phyloP scores from a whole-genome alignment of 2,888 invertebrate genomes.

The Lissocephala sabroskyi region DNA sequence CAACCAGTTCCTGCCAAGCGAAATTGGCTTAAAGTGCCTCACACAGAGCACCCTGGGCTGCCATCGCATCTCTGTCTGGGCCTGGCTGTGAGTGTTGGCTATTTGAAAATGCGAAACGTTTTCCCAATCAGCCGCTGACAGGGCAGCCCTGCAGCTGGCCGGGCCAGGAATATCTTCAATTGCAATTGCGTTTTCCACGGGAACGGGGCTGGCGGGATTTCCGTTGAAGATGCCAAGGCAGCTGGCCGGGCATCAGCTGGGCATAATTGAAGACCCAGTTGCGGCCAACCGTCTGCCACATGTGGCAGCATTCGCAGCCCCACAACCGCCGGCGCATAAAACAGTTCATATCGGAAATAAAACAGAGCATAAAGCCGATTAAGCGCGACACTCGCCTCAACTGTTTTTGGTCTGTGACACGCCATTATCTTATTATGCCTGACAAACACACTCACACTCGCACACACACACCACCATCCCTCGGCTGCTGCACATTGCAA shows the following conservation, averaged over 20 bases:
- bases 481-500: slow-evolving; percentile 2
- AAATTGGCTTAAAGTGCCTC: not conserved
- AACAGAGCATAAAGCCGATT: slow-evolving; percentile 65
- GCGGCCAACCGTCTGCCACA: slow-evolving; percentile 18
- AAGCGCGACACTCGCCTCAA: slow-evolving; percentile 55
- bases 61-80: no score
- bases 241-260: slow-evolving; percentile 46
- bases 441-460: slow-evolving; percentile 28
- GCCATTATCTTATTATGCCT: slow-evolving; percentile 59
- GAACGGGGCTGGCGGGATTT: not conserved
- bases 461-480: slow-evolving; percentile 2
- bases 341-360: slow-evolving; percentile 61
- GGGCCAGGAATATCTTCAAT: slow-evolving; percentile 36
- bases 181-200: not conserved
- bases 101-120: slow-evolving; percentile 33
- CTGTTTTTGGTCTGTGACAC: slow-evolving; percentile 47
- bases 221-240: slow-evolving; percentile 12
- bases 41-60: not conserved
- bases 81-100: not conserved
- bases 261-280: slow-evolving; percentile 35
- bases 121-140: slow-evolving; percentile 47
- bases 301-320: slow-evolving; percentile 25
- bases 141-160: slow-evolving; percentile 15
- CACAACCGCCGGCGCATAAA: slow-evolving; percentile 20
- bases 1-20: not conserved